phyloP scores from a whole-genome alignment of 2,113 vertebrate species.

The Paedocypris sp. region DNA sequence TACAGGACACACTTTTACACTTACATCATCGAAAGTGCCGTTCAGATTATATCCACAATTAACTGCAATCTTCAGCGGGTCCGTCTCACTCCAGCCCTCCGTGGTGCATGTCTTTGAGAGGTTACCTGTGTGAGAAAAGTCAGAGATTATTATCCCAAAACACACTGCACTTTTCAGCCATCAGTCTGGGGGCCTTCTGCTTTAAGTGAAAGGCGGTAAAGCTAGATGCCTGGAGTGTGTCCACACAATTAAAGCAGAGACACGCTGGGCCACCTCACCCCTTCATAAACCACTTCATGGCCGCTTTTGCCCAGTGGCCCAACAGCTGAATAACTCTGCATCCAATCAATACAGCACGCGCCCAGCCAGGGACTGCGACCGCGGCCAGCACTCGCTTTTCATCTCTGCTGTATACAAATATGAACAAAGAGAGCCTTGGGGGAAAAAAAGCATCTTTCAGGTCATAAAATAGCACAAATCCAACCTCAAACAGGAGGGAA shows the following conservation, averaged over 20 bases:
- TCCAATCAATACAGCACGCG: not conserved
- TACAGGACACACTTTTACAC: constrained; percentile 43
- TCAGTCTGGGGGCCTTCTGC: not conserved
- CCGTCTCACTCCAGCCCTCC: constrained; percentile 74
- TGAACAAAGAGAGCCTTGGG: not conserved
- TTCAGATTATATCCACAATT: constrained; percentile 76
- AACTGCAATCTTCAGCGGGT: constrained; percentile 58
- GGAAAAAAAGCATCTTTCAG: not conserved
- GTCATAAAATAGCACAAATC: too few relatives aligned
- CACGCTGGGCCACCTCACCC: not conserved
- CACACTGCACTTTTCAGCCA: not conserved
- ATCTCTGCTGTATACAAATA: not conserved
- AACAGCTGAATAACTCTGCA: not conserved
- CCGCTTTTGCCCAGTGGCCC: not conserved
- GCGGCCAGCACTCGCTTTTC: not conserved
- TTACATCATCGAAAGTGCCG: constrained; percentile 59
- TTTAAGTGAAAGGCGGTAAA: not conserved
- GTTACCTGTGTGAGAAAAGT: constrained; percentile 59
- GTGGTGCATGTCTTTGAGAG: constrained; percentile 80
- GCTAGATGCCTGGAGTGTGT: not conserved
- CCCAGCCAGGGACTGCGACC: not conserved
- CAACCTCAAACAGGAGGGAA: too few relatives aligned
- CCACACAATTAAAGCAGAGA: not conserved
- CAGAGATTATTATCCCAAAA: not conserved
- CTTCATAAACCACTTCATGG: not conserved